phyloP scores from a whole-genome alignment of 2,113 vertebrate genomes.

The Nerophis ophidion region DNA sequence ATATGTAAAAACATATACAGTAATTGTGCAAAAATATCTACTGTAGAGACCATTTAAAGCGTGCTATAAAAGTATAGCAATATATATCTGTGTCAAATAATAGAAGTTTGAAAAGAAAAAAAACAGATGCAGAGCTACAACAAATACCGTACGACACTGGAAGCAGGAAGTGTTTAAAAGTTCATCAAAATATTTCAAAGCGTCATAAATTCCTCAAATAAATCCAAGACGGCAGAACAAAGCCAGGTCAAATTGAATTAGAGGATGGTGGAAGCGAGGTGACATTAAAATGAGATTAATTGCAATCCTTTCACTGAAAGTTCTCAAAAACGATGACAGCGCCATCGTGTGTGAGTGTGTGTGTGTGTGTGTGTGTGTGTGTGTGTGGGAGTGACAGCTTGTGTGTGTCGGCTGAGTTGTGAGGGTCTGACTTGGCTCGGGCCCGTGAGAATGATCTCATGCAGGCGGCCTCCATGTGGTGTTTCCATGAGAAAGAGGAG shows the following conservation, averaged over 20 bases:
- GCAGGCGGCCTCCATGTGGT: slow-evolving; percentile 66
- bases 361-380: slow-evolving; percentile 37
- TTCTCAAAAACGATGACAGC: slow-evolving; percentile 40
- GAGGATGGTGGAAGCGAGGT: not conserved
- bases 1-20: too few species aligned
- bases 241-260: not conserved
- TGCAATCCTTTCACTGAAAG: not conserved
- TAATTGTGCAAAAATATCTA: too few species aligned
- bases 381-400: slow-evolving; percentile 52
- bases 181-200: too few species aligned
- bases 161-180: not conserved
- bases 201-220: not conserved
- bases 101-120: too few species aligned
- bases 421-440: slow-evolving; percentile 73
- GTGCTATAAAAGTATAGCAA: too few species aligned
- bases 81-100: too few species aligned
- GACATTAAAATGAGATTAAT: not conserved
- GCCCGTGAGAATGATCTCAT: slow-evolving; percentile 76
- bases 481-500: slow-evolving; percentile 78
- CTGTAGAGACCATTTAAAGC: too few species aligned
- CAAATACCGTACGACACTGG: not conserved
- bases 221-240: not conserved
- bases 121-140: too few species aligned
- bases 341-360: slow-evolving; percentile 30
- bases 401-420: slow-evolving; percentile 46